Base-by-base conservation (phyloP, 2,797 vertebrate genomes). In the Hippopotamyrus pictus region DNA sequence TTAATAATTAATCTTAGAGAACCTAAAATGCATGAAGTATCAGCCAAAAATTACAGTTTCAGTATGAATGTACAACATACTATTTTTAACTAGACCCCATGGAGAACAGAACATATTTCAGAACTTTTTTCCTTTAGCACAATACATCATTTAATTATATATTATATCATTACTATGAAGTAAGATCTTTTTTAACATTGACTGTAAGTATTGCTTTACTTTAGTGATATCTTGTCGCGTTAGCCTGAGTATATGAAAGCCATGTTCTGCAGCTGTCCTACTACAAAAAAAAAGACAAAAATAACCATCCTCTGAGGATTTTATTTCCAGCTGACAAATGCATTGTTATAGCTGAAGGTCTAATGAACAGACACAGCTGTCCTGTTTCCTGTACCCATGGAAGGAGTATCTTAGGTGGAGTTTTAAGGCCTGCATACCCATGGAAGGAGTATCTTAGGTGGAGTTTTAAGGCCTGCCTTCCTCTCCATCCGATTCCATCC, bases 311-410 rank as follows among this genome's bases (percentile, higher is more conserved):
- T 86, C 53, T 19, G 22, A 89, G 50, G 33, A 76, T 82, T 89
- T 59, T 19, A 44, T 69, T 87, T 54, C 69, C 50, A 88, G 53
- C 89, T 69, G 46, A 79, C 51, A 82, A 44, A 87, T 83, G 22
- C 29, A 54, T 7, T 76, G 84, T 48, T 48, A 85, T 11, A 48
- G 53, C 85, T 87, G 85, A 22, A 82, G 69, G 85, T 37, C 59
- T 29, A 54, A 37, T 11, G 41, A 51, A 44, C 22, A 17, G n/a
- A 17, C n/a, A 17, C 73, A 89, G 85, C 89, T 33, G 41, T 46
- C 65, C 65, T n/a, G 65, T 41, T 76, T 50, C 17, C 50, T 88
- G 9, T 25, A 86, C 14, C 53, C 85, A 51, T 17, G 46, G 17
- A 65, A 33, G 33, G 44, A 37, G 33, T 51, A 54, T 69, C 76